Conservation (phyloP, 2,888 invertebrate species). For the Plagodis pulveraria region DNA sequence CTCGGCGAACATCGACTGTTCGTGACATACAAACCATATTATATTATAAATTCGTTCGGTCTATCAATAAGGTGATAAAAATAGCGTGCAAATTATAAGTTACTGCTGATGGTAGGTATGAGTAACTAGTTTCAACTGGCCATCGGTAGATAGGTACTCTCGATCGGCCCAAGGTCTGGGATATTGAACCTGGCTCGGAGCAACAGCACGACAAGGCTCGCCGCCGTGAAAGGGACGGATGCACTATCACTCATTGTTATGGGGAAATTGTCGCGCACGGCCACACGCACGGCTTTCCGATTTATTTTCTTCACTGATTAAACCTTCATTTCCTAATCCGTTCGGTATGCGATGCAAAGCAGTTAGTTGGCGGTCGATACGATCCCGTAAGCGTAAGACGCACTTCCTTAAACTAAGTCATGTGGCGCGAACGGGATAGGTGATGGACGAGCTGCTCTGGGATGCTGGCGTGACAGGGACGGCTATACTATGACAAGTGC, state of each 20-base stretch:
- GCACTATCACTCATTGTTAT: slow-evolving; percentile 82
- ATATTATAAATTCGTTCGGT: slow-evolving; percentile 47
- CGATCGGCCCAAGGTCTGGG: slow-evolving; percentile 82
- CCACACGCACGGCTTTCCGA: slow-evolving; percentile 68
- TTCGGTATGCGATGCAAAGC: slow-evolving; percentile 72
- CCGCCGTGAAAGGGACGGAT: slow-evolving; percentile 77
- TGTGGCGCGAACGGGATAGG: slow-evolving; percentile 45
- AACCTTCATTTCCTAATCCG: slow-evolving; percentile 66
- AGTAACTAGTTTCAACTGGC: slow-evolving; percentile 76
- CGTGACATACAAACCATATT: slow-evolving; percentile 36
- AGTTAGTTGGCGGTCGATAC: slow-evolving; percentile 50
- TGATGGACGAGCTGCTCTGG: slow-evolving; percentile 27
- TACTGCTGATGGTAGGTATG: slow-evolving; percentile 69
- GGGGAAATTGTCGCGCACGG: slow-evolving; percentile 72
- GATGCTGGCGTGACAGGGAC: slow-evolving; percentile 41
- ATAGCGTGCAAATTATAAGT: slow-evolving; percentile 69
- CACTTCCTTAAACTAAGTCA: slow-evolving; percentile 73
- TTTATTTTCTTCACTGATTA: slow-evolving; percentile 63
- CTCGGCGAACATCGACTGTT: slow-evolving; percentile 40
- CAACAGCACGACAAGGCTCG: slow-evolving; percentile 76
- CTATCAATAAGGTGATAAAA: slow-evolving; percentile 60
- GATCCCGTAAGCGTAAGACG: slow-evolving; percentile 66
- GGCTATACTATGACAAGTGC: slow-evolving; percentile 61
- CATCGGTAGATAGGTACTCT: slow-evolving; percentile 59
- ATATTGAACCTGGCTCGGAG: slow-evolving; percentile 81